These are phyloP conservation scores for Cynopterus brachyotis DNA, from an alignment of 2,113 vertebrate species.

Conservation along the genomic window DNA sequence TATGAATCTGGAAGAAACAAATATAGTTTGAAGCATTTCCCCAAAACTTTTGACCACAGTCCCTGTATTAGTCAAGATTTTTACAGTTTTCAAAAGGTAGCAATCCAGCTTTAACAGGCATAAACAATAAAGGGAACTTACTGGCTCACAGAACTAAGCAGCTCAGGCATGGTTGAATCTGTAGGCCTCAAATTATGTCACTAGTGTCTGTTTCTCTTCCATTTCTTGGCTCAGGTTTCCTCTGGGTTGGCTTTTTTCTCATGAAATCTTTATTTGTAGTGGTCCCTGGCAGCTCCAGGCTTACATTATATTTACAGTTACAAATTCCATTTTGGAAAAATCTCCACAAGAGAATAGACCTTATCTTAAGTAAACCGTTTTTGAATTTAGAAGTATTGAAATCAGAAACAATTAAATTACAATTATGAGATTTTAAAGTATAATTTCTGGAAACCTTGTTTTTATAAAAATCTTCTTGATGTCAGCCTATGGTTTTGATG, in stretches of 20 bases:
- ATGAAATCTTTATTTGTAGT: background rate
- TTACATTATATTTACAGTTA: background rate
- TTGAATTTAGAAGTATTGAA: slow-evolving; percentile 39
- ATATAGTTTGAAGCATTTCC: background rate
- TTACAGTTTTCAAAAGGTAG: background rate
- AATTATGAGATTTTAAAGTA: slow-evolving; percentile 3
- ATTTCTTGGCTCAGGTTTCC: background rate
- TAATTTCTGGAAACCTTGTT: slow-evolving; percentile 10
- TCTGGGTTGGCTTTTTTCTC: background rate
- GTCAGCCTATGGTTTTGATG: background rate
- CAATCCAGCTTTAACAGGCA: background rate
- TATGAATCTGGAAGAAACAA: background rate
- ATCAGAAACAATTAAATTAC: slow-evolving; percentile 18
- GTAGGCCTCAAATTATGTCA: background rate
- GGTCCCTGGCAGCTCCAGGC: background rate
- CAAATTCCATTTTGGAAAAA: slow-evolving; percentile 45
- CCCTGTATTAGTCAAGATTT: background rate
- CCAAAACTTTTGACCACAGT: background rate
- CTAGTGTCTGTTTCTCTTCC: background rate
- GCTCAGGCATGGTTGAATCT: background rate
- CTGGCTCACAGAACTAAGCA: background rate
- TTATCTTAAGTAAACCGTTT: slow-evolving; percentile 23
- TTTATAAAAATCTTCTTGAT: background rate
- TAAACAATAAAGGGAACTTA: background rate
- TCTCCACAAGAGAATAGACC: background rate